phyloP scores from a whole-genome alignment of 2,888 invertebrate genomes.

The Lochmaea capreae region DNA sequence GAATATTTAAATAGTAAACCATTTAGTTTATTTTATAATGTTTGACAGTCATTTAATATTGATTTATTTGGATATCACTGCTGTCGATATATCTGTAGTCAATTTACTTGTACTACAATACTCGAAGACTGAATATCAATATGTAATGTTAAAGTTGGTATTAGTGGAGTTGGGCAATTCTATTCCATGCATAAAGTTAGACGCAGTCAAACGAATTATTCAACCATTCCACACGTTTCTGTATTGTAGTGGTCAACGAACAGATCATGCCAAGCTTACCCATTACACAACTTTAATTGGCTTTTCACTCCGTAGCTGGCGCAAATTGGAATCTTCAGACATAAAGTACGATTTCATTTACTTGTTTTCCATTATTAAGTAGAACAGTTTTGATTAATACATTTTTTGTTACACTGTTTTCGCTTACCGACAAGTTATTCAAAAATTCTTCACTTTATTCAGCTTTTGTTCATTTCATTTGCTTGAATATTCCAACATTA shows the following conservation, averaged over 20 bases:
- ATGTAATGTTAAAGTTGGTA: not conserved
- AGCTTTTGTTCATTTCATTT: no score
- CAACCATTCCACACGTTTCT: not conserved
- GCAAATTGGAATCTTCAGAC: not conserved
- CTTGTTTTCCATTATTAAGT: not conserved
- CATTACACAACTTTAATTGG: conserved; percentile 7
- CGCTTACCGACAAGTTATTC: no score
- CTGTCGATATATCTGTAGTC: no score
- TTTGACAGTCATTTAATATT: no score
- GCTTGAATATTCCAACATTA: no score
- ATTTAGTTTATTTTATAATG: no score
- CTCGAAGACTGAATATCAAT: not conserved
- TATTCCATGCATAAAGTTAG: not conserved
- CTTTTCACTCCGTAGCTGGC: not conserved
- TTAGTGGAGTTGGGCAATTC: not conserved
- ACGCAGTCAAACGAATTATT: not conserved
- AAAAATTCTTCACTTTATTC: no score
- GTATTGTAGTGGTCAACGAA: not conserved
- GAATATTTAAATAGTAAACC: no score
- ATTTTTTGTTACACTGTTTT: no score
- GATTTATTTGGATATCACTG: no score
- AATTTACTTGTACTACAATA: not conserved
- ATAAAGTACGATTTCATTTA: not conserved
- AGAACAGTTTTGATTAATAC: not conserved
- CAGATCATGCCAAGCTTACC: not conserved